Conservation (phyloP, 2,113 vertebrate genomes). For the Pelobates fuscus region DNA sequence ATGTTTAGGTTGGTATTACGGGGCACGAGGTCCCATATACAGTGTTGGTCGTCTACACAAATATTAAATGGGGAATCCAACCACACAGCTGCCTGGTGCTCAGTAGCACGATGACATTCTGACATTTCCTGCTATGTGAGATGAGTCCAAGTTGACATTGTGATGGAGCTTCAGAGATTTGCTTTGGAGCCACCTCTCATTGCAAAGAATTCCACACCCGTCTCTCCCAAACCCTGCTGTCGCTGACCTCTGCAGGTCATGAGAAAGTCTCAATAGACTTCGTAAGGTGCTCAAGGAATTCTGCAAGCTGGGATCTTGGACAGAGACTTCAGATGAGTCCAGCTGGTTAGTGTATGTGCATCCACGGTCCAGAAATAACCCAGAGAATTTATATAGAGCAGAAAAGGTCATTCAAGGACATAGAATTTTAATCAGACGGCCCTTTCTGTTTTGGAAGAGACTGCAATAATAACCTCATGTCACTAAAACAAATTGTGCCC, state of each 20-base stretch:
- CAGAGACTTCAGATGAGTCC: neutral
- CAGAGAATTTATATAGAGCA: neutral
- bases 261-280: neutral
- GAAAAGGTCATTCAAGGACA: neutral
- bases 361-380: constrained; percentile 17
- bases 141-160: neutral
- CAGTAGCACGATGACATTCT: neutral
- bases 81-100: neutral
- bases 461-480: too few species aligned
- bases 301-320: neutral
- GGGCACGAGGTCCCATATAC: too few species aligned
- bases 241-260: constrained; percentile 23
- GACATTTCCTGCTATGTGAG: constrained; percentile 19
- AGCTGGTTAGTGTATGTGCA: neutral
- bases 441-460: too few species aligned
- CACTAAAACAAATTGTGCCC: too few species aligned
- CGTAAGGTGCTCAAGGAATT: constrained; percentile 11
- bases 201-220: neutral
- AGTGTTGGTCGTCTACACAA: too few species aligned
- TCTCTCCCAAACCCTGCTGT: constrained; percentile 1
- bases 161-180: constrained; percentile 7
- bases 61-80: too few species aligned
- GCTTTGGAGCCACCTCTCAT: neutral
- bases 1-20: too few species aligned
- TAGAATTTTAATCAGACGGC: neutral